A percentile compares a stretch with the other conserved stretches of the same genome.
These are phyloP conservation scores for Mesochorus sp. DNA, from an alignment of 2,888 invertebrate genomes.

Conservation along the genomic window DNA sequence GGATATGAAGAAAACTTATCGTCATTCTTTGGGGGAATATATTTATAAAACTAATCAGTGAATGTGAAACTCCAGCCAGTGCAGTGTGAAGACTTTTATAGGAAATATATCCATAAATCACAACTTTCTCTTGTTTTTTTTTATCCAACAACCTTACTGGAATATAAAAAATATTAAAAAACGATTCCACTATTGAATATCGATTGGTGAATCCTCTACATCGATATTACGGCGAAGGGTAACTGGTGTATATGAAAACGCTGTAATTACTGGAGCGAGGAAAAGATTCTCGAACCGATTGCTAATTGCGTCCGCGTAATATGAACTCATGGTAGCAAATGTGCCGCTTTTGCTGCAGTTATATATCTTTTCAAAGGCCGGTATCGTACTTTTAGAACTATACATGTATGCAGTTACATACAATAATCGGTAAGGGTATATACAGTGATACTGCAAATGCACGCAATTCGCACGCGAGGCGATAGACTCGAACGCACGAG, in stretches of 20 bases:
- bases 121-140: too few relatives aligned
- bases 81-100: too few relatives aligned
- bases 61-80: neutral
- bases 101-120: too few relatives aligned
- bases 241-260: neutral
- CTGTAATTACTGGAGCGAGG: slow-evolving; percentile 29
- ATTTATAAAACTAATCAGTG: neutral
- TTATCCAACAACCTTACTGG: too few relatives aligned
- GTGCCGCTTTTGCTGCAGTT: slow-evolving; percentile 28
- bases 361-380: neutral
- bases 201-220: neutral
- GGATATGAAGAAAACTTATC: too few relatives aligned
- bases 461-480: slow-evolving; percentile 54
- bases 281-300: slow-evolving; percentile 51
- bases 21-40: neutral
- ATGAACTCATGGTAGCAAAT: slow-evolving; percentile 36
- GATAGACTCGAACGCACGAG: slow-evolving; percentile 48
- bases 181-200: too few relatives aligned
- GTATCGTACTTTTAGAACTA: neutral
- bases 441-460: slow-evolving; percentile 4
- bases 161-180: too few relatives aligned
- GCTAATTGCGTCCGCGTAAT: slow-evolving; percentile 59
- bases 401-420: slow-evolving; percentile 2
- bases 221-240: neutral
- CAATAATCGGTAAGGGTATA: slow-evolving; percentile 1